Conservation (phyloP, 2,888 invertebrate species). For the Acheta domesticus region DNA sequence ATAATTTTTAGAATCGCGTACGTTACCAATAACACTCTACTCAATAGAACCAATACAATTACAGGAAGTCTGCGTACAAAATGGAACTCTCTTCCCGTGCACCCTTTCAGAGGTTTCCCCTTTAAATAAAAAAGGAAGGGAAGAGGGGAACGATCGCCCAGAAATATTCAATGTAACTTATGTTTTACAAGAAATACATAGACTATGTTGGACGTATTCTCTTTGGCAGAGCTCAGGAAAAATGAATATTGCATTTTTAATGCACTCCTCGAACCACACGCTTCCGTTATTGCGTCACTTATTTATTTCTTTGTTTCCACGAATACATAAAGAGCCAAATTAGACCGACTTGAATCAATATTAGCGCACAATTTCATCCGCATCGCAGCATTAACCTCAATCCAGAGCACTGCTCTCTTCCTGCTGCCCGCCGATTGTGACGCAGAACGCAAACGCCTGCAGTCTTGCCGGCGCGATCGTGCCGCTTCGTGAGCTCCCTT, state of each 20-base stretch:
- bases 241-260: conserved; percentile 11
- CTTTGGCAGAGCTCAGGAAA: not conserved
- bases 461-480: no score
- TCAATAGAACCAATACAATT: conserved; percentile 18
- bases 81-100: not conserved
- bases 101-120: not conserved
- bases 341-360: not conserved
- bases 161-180: not conserved
- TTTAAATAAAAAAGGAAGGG: not conserved
- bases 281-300: not conserved
- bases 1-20: conserved; percentile 5
- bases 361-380: not conserved
- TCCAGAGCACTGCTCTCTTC: no score
- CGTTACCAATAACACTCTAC: not conserved
- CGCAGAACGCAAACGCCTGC: no score
- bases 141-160: not conserved
- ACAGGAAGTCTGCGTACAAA: not conserved
- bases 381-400: not conserved
- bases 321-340: conserved; percentile 7
- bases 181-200: conserved; percentile 9
- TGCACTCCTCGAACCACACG: not conserved
- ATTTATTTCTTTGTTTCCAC: not conserved
- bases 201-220: not conserved
- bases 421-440: no score
- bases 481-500: no score